Conservation (phyloP, 2,113 vertebrate genomes). For the Microtus richardsoni region DNA sequence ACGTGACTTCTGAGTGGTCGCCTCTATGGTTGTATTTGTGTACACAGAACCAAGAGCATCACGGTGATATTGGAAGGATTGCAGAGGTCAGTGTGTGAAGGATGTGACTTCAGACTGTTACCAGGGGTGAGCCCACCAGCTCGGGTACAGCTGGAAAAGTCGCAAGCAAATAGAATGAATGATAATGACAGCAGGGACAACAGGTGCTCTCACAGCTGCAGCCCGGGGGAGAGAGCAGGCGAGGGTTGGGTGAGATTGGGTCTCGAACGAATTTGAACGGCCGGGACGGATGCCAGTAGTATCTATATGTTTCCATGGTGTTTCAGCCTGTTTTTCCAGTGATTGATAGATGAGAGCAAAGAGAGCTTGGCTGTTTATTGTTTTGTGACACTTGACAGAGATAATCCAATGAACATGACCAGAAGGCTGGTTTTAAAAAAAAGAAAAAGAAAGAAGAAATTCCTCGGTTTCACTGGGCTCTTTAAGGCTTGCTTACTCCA, state of each 20-base stretch:
- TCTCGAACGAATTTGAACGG: background rate
- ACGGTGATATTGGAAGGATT: fast-evolving
- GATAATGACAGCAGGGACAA: background rate
- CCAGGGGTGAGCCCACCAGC: background rate
- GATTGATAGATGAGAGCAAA: background rate
- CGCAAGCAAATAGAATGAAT: background rate
- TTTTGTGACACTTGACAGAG: background rate
- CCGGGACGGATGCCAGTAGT: background rate
- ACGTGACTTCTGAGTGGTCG: background rate
- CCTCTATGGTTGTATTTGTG: background rate
- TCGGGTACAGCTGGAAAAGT: background rate
- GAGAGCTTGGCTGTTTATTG: background rate
- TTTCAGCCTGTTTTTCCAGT: background rate
- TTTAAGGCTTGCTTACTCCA: background rate
- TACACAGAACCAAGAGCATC: background rate
- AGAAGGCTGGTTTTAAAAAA: background rate
- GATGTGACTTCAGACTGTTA: background rate
- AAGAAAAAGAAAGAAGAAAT: background rate
- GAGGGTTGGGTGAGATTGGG: background rate
- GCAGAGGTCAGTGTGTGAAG: background rate
- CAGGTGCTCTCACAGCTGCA: background rate
- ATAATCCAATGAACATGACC: background rate
- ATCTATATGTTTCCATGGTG: background rate
- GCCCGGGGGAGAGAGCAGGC: background rate
- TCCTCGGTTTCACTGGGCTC: background rate